Base-by-base conservation (phyloP, 2,797 vertebrate genomes). In the Girardinus metallicus region DNA sequence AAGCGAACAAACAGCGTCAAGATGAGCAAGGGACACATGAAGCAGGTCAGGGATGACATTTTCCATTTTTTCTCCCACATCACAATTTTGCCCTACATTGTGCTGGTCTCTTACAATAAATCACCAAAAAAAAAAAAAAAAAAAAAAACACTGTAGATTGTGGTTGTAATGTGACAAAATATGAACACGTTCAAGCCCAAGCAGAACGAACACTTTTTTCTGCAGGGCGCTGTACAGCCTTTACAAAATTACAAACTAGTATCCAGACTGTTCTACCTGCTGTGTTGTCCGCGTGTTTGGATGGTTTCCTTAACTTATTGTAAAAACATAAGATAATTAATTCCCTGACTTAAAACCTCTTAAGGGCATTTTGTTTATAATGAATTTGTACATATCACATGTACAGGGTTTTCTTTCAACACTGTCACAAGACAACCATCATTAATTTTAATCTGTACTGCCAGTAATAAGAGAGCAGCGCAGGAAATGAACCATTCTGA, bases 401-500 rank as follows among this genome's bases (percentile, higher is more conserved):
- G 2, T 64, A 41, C 26, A 47, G 43, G 83, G 71, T 88, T 90
- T 85, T 87, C 81, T 18, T 81, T 79, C 77, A 79, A 86, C 77
- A 77, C 75, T 73, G 77, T 86, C 73, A 75, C 84, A 86, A 80
- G 72, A 78, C 77, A 79, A 77, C 73, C 80, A 68, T 85, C 80
- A 85, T 90, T 91, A 83, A 86, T 91, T 89, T 87, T 53, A 55
- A 62, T 80, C 41, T 76, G 66, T 57, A 47, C 68, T 81, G 83
- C 60, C 73, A 86, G n/a, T 86, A 92, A 92, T 89, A 88, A 88
- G 80, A 86, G 76, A 86, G 75, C 80, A 80, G 80, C 72, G 76
- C 89, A 91, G 92, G 92, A 94, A 92, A 87, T 84, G 81, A 83
- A 73, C 57, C 80, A 88, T 92, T 85, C 83, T 80, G 74, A 86